Evolutionary conservation across 92 coral and sea anemone species (phyloP).

Genomic region (Palythoa grandiflora): DNA sequence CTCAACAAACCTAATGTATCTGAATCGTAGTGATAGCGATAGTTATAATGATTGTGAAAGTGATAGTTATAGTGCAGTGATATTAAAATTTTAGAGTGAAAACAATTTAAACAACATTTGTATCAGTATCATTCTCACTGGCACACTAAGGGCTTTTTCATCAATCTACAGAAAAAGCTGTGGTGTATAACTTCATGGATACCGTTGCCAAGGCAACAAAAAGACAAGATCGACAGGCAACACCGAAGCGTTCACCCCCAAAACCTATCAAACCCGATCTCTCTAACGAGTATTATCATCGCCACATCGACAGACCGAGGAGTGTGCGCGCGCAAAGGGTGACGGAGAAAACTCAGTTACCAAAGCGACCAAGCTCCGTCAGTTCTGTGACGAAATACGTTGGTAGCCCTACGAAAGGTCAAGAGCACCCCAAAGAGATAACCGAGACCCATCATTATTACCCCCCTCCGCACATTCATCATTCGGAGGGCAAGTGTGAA

Average conservation of each 20-base stretch:
- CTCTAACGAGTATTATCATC: constrained; percentile 68
- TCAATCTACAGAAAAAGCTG: constrained; percentile 79
- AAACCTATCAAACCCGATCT: constrained; percentile 65
- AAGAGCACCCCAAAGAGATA: constrained; percentile 52
- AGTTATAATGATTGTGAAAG: no score
- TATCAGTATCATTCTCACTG: no score
- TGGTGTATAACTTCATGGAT: constrained; percentile 84
- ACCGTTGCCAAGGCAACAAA: constrained; percentile 77
- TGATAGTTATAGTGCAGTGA: no score
- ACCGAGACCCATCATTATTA: constrained; percentile 56
- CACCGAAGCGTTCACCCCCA: constrained; percentile 52
- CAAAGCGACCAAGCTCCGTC: constrained; percentile 89
- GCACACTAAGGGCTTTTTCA: not conserved
- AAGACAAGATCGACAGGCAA: constrained; percentile 21
- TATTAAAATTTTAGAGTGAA: no score
- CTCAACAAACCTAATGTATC: no score
- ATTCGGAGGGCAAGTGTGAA: constrained; percentile 89
- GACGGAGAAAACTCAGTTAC: constrained; percentile 68
- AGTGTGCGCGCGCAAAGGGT: constrained; percentile 89
- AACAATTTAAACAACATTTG: no score
- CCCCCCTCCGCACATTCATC: constrained; percentile 71
- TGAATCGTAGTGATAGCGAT: no score
- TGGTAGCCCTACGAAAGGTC: constrained; percentile 40
- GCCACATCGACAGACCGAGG: constrained; percentile 74
- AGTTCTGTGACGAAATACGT: constrained; percentile 57